Conservation (phyloP, 2,113 vertebrate species). For the Centrocercus urophasianus region DNA sequence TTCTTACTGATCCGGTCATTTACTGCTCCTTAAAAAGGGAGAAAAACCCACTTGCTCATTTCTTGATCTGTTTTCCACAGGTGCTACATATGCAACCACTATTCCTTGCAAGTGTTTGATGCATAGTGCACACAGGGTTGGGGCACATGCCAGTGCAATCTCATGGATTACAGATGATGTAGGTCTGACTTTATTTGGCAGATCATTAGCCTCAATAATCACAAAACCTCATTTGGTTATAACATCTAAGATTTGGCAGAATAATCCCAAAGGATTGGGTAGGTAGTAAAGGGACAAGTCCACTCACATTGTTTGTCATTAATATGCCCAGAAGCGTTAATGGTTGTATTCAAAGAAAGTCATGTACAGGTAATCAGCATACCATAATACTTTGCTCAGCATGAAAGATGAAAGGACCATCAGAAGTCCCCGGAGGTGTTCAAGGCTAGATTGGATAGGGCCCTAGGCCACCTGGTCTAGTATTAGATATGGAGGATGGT, state of each 20-base stretch:
- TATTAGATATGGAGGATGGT: too few relatives aligned
- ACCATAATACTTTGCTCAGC: neutral
- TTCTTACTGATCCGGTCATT: neutral
- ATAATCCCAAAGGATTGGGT: neutral
- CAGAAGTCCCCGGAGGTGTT: neutral
- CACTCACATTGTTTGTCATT: neutral
- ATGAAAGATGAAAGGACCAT: neutral
- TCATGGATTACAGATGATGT: neutral
- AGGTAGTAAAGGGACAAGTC: neutral
- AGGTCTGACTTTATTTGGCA: neutral
- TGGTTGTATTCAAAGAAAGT: neutral
- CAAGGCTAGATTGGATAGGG: too few relatives aligned
- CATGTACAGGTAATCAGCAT: neutral
- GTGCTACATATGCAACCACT: neutral
- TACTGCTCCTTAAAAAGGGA: neutral
- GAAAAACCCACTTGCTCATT: neutral
- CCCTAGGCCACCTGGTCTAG: too few relatives aligned
- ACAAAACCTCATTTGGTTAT: neutral
- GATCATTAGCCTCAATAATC: neutral
- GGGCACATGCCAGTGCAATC: accelerated
- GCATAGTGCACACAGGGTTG: neutral
- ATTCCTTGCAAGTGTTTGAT: neutral
- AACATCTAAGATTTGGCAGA: neutral
- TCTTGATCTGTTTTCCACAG: neutral
- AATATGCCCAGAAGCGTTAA: neutral